Base-by-base conservation (phyloP, 2,797 vertebrate species). In the Alauda arvensis region DNA sequence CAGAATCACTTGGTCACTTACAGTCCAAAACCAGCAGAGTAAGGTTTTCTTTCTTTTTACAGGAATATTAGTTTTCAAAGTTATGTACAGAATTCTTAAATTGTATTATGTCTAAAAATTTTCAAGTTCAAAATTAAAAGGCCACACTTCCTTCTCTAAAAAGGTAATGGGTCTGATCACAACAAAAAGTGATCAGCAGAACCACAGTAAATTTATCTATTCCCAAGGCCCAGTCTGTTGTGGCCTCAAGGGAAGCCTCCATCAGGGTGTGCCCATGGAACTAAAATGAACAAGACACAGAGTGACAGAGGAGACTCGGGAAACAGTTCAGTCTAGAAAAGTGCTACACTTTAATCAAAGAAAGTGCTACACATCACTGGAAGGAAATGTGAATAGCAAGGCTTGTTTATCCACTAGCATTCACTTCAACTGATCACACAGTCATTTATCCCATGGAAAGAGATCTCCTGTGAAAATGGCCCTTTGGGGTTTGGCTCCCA, bases 301-400 rank as follows among this genome's bases (percentile, higher is more conserved):
- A 85, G 80, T 34, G 92, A 95, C 93, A 95, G 83, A 95, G 85
- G 77, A 94, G 80, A 93, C 91, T 87, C 53, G 0, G 75, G 67
- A 91, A 93, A 87, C 93, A 87, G 51, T 74, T 94, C 89, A 90
- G 80, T 69, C 94, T 91, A 89, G 80, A 37, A 77, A 93, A 94
- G 89, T 86, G 91, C 92, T 93, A 94, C 93, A 79, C 89, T 95
- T 95, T 95, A 94, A 95, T 95, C 10, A 69, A 45, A 63, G 61
- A 45, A 88, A 81, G 83, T 90, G 92, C 94, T 94, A 93, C 92
- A 94, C 83, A 70, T 84, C 53, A 83, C 53, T 91, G 81, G 63
- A 81, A 77, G 83, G 69, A 87, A 90, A 85, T 0, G 49, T 61
- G 68, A 77, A 89, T 10, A 70, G 39, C 68, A 89, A 89, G 75